A percentile compares a stretch with the other conserved stretches of the same genome.
These are phyloP conservation scores for Cinclus cinclus DNA, from an alignment of 2,113 vertebrate genomes.

Conservation along the genomic window DNA sequence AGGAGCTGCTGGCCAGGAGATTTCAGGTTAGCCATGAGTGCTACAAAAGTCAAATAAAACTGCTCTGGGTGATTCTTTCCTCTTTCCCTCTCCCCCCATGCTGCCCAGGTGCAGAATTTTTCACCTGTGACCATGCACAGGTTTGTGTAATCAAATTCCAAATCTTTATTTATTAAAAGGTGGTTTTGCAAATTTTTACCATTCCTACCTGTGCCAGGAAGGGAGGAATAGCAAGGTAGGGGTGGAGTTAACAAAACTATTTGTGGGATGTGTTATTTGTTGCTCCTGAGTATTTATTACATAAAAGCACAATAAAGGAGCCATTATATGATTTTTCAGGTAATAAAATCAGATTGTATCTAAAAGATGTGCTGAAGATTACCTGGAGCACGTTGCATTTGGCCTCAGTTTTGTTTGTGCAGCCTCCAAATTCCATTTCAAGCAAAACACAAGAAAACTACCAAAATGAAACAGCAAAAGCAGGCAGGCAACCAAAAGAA, in stretches of 20 bases:
- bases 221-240: neutral
- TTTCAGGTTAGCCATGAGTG: accelerated
- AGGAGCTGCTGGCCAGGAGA: neutral
- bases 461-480: slow-evolving; percentile 2
- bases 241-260: neutral
- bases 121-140: neutral
- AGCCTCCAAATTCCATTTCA: neutral
- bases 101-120: neutral
- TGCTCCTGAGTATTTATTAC: neutral
- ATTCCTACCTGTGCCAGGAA: neutral
- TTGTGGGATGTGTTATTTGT: neutral
- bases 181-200: neutral
- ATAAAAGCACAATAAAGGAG: neutral
- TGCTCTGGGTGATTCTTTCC: neutral
- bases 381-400: neutral
- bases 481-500: neutral
- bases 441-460: neutral
- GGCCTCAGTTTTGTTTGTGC: neutral
- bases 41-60: neutral
- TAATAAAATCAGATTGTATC: neutral
- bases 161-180: neutral
- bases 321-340: neutral
- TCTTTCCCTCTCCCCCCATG: neutral
- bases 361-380: neutral
- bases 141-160: neutral